phyloP scores from a whole-genome alignment of 2,888 invertebrate species.

The Erebia aethiops region DNA sequence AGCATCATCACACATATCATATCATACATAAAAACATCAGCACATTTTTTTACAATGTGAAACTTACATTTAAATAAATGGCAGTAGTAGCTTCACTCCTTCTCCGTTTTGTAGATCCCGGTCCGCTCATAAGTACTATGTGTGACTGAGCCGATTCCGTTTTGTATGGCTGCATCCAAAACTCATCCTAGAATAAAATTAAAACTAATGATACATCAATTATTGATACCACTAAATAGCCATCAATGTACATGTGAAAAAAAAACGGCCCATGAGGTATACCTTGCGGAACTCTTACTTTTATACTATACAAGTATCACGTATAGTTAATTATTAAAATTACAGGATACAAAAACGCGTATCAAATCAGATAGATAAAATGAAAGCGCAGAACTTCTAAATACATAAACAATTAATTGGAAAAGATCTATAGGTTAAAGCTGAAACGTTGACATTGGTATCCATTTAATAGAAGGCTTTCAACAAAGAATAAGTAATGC shows the following conservation, averaged over 20 bases:
- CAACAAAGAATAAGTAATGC: conserved; percentile 20
- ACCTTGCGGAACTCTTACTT: not conserved
- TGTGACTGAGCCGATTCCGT: conserved; percentile 57
- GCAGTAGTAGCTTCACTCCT: conserved; percentile 71
- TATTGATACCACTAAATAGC: not conserved
- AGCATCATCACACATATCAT: not conserved
- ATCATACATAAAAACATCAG: no score
- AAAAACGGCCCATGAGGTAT: not conserved
- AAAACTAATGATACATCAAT: not conserved
- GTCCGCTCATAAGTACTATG: conserved; percentile 64
- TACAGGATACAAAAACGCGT: not conserved
- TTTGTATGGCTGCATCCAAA: conserved; percentile 77
- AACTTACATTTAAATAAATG: conserved; percentile 71
- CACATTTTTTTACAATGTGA: not conserved
- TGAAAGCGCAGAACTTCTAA: not conserved
- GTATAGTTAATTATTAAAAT: not conserved
- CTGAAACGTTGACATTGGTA: conserved; percentile 5
- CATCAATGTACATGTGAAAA: not conserved
- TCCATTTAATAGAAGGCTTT: conserved; percentile 12
- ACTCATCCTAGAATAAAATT: conserved; percentile 63
- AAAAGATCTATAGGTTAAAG: conserved; percentile 1
- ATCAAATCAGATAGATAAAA: no score
- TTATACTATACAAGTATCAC: no score
- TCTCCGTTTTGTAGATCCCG: conserved; percentile 61
- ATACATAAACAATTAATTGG: not conserved